These are phyloP conservation scores for Eulemur albifrons DNA, from an alignment of 2,797 vertebrate species.

Conservation along the genomic window DNA sequence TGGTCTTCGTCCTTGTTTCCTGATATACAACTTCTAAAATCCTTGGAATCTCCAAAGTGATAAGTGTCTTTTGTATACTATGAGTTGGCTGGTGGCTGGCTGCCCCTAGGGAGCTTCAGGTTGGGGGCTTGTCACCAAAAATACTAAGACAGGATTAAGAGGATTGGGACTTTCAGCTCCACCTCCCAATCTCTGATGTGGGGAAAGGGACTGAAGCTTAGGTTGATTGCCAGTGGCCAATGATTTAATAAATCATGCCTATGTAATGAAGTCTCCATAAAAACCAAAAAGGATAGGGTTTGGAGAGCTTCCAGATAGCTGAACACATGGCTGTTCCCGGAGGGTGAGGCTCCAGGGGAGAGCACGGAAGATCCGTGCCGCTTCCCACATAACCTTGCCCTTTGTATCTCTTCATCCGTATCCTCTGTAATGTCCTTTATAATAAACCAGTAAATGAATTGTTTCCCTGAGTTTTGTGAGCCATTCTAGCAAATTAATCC, in stretches of 20 bases:
- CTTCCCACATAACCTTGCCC: background rate
- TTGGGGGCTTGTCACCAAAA: background rate
- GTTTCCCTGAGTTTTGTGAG: background rate
- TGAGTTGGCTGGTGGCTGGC: background rate
- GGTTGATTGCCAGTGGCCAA: background rate
- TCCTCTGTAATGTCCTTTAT: background rate
- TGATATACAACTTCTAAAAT: background rate
- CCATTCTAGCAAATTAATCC: background rate
- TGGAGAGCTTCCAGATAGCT: background rate
- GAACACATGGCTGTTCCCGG: background rate
- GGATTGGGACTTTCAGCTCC: background rate
- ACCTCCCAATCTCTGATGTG: background rate
- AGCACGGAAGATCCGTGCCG: background rate
- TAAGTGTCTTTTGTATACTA: background rate
- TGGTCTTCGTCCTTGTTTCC: background rate
- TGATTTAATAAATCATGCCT: background rate
- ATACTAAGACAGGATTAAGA: background rate
- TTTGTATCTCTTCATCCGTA: background rate
- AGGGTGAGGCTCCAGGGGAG: background rate
- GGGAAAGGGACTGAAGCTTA: background rate
- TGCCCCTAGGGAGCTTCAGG: background rate
- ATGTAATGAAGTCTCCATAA: background rate
- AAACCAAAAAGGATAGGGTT: background rate
- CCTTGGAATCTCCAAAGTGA: background rate
- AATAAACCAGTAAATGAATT: background rate